Conservation (phyloP, 2,797 vertebrate genomes). For the Pteronotus mesoamericanus region DNA sequence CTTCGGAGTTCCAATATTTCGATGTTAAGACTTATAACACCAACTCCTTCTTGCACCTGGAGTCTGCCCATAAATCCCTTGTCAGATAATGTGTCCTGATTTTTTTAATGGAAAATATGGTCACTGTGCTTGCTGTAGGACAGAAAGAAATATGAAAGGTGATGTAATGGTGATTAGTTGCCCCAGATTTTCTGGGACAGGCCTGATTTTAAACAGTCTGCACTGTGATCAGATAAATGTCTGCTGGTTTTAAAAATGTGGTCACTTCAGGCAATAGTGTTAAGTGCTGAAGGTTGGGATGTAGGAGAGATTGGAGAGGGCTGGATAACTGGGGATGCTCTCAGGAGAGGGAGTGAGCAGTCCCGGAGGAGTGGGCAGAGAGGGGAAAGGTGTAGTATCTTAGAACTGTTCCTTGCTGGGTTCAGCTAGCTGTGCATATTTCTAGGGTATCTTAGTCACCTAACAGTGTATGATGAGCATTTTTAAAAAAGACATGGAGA, state of each 20-base stretch:
- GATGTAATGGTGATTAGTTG: constrained; percentile 53
- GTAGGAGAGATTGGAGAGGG: neutral
- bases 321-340: neutral
- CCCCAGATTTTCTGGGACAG: constrained; percentile 31
- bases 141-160: constrained; percentile 58
- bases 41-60: constrained; percentile 65
- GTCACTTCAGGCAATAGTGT: neutral
- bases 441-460: neutral
- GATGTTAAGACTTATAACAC: constrained; percentile 56
- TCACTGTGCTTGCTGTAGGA: constrained; percentile 37
- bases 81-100: constrained; percentile 58
- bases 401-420: neutral
- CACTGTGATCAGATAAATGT: neutral
- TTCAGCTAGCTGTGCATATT: neutral
- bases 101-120: constrained; percentile 57
- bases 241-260: neutral
- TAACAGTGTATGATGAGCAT: neutral
- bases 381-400: neutral
- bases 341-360: neutral
- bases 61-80: constrained; percentile 66
- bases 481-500: neutral
- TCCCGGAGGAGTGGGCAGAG: neutral
- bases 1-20: constrained; percentile 60
- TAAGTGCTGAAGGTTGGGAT: neutral
- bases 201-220: constrained; percentile 15